Evolutionary conservation across 2,113 vertebrate species (phyloP).

Genomic region (Balaeniceps rex): DNA sequence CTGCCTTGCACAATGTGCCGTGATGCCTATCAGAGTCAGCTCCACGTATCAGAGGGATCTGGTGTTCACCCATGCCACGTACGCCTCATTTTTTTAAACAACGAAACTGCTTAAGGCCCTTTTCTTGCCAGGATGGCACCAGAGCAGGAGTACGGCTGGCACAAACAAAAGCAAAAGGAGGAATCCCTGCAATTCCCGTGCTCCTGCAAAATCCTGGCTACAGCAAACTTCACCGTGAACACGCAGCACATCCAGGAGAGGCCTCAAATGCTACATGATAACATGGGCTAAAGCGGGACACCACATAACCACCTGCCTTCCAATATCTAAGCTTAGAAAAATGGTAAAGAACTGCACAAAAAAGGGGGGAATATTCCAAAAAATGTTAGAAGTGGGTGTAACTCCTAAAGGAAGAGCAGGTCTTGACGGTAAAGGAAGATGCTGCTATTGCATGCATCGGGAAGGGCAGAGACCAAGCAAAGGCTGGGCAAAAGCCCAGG

Average conservation of each 20-base stretch:
- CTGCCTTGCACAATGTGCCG: background rate
- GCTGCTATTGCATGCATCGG: background rate
- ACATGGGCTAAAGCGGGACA: background rate
- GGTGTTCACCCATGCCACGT: background rate
- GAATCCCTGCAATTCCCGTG: background rate
- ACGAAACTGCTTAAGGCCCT: background rate
- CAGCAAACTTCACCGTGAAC: background rate
- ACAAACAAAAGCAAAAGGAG: background rate
- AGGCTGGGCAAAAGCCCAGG: background rate
- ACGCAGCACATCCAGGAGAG: fast-evolving
- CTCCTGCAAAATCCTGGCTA: background rate
- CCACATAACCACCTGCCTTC: background rate
- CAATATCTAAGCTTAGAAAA: background rate
- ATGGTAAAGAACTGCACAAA: background rate
- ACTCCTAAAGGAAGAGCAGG: background rate
- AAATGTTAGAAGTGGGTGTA: fast-evolving
- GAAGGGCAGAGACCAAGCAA: background rate
- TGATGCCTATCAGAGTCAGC: background rate
- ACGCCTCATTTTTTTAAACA: background rate
- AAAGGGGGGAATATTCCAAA: background rate
- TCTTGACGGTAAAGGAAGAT: background rate
- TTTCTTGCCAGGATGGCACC: background rate
- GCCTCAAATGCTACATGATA: background rate
- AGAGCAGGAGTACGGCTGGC: background rate
- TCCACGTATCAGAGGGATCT: background rate